Evolutionary conservation across 2,113 vertebrate species (phyloP).

Genomic region (Coptodon bakossiorum): DNA sequence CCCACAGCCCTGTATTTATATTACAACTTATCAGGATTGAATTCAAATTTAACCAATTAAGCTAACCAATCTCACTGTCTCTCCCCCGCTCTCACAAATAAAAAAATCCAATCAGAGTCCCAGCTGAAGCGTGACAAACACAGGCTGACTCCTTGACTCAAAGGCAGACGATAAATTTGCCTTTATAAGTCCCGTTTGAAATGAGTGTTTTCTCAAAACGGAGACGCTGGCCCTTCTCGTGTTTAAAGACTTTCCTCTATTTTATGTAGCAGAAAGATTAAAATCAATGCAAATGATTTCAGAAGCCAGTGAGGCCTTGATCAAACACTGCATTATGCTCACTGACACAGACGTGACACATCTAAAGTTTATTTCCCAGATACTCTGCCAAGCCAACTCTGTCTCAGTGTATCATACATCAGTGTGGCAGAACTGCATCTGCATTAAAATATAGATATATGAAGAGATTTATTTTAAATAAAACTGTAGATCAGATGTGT

Average conservation of each 20-base stretch:
- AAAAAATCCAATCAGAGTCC: slow-evolving; percentile 38
- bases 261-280: slow-evolving; percentile 1
- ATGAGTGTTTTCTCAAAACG: slow-evolving; percentile 19
- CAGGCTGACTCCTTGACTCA: slow-evolving; percentile 33
- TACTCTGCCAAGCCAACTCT: not conserved
- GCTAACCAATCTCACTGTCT: slow-evolving; percentile 12
- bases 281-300: slow-evolving; percentile 1
- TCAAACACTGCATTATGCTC: slow-evolving; percentile 36
- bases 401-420: not conserved
- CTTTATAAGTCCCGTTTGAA: slow-evolving; percentile 21
- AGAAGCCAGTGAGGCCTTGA: slow-evolving; percentile 5
- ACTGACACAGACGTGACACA: slow-evolving; percentile 20
- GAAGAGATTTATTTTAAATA: not conserved
- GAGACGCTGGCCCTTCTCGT: not conserved
- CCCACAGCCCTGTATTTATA: slow-evolving; percentile 22
- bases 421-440: not conserved
- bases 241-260: slow-evolving; percentile 17
- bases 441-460: not conserved
- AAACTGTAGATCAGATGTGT: not conserved
- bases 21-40: slow-evolving; percentile 24
- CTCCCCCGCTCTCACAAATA: not conserved
- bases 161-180: slow-evolving; percentile 34
- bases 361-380: slow-evolving; percentile 11
- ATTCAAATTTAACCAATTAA: slow-evolving; percentile 50
- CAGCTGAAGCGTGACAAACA: slow-evolving; percentile 47